These are phyloP conservation scores for Euwallacea similis DNA, from an alignment of 1,140 invertebrate species.

Conservation along the genomic window DNA sequence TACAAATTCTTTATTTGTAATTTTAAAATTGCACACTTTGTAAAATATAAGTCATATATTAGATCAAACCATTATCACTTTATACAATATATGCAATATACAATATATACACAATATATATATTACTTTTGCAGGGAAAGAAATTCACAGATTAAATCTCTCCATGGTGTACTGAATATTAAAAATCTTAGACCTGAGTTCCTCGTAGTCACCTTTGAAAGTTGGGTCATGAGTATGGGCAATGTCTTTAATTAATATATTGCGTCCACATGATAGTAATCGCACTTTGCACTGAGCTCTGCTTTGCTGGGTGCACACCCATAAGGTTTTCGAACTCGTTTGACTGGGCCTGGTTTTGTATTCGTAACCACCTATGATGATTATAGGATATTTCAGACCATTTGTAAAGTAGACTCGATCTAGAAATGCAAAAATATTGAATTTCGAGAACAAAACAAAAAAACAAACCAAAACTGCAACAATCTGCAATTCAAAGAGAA, in stretches of 20 bases:
- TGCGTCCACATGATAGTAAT: constrained; percentile 19
- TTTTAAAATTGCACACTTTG: too few relatives aligned
- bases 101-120: too few relatives aligned
- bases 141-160: too few relatives aligned
- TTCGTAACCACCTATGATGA: constrained; percentile 13
- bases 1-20: too few relatives aligned
- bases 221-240: constrained; percentile 19
- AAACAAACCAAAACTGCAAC: too few relatives aligned
- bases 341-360: constrained; percentile 11
- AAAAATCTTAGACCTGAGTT: constrained; percentile 16
- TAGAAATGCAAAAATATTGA: too few relatives aligned
- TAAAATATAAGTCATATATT: too few relatives aligned
- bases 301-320: constrained; percentile 21
- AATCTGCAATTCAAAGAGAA: too few relatives aligned
- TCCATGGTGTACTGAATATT: not conserved
- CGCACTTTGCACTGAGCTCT: constrained; percentile 15
- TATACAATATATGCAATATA: too few relatives aligned
- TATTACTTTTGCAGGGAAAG: too few relatives aligned
- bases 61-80: too few relatives aligned
- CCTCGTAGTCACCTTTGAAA: constrained; percentile 8
- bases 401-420: not conserved
- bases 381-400: constrained; percentile 26
- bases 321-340: constrained; percentile 18
- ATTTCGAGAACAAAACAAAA: too few relatives aligned
- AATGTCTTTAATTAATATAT: constrained; percentile 13